A percentile compares a stretch with the other conserved stretches of the same genome.
Evolutionary conservation across 2,797 vertebrate species (phyloP).

Genomic region (Cetoscarus ocellatus): DNA sequence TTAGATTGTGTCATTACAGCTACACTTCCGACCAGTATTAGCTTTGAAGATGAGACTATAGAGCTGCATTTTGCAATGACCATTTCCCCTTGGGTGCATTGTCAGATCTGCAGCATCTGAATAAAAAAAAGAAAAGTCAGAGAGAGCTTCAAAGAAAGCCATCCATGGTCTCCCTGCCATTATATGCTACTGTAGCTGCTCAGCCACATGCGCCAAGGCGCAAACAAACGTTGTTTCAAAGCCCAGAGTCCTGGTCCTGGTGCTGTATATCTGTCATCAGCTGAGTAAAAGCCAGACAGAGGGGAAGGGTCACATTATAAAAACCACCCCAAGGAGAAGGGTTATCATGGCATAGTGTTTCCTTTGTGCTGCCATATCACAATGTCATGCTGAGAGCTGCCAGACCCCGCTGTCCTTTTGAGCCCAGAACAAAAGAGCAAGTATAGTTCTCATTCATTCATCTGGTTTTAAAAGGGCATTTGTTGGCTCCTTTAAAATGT

Average conservation of each 20-base stretch:
- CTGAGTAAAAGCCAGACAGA: constrained; percentile 31
- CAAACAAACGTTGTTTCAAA: constrained; percentile 12
- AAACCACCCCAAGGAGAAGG: constrained; percentile 37
- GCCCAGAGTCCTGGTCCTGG: constrained; percentile 10
- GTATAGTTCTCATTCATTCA: background rate
- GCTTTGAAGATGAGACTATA: constrained; percentile 57
- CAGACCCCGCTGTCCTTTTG: constrained; percentile 30
- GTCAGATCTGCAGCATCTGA: constrained; percentile 17
- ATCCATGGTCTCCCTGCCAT: constrained; percentile 18
- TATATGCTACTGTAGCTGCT: constrained; percentile 1
- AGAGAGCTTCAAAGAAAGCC: constrained; percentile 17
- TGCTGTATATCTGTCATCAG: constrained; percentile 35
- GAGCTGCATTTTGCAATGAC: constrained; percentile 28
- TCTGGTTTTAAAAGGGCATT: constrained; percentile 36
- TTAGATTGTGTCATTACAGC: constrained; percentile 39
- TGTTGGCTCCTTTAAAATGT: constrained; percentile 39
- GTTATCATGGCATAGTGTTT: constrained; percentile 42
- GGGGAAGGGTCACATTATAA: constrained; percentile 24
- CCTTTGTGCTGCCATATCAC: constrained; percentile 43
- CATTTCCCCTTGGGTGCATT: constrained; percentile 16
- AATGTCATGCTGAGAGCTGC: constrained; percentile 46
- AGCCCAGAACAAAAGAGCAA: constrained; percentile 29
- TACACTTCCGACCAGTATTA: constrained; percentile 26
- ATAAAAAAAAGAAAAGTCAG: constrained; percentile 35
- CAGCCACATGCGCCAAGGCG: constrained; percentile 35